phyloP scores from a whole-genome alignment of 2,888 invertebrate species.

The Lordiphosa fenestrarum region DNA sequence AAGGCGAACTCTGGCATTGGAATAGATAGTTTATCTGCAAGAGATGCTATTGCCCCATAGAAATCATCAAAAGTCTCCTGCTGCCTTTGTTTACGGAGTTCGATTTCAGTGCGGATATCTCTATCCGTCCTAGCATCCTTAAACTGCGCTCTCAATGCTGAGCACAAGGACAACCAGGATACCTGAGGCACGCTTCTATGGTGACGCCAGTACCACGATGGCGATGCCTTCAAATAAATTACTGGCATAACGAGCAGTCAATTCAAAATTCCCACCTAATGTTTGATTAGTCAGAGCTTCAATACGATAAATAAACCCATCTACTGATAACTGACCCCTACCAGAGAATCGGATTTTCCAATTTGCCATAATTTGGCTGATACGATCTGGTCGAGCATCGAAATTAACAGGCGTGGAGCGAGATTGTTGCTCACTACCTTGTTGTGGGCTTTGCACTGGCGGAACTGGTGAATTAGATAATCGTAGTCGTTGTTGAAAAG shows the following conservation, averaged over 20 bases:
- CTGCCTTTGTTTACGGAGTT: not conserved
- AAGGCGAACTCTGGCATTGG: conserved; percentile 1
- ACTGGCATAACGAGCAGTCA: conserved; percentile 8
- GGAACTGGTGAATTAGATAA: too few relatives aligned
- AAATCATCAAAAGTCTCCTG: too few relatives aligned
- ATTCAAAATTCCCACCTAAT: conserved; percentile 8
- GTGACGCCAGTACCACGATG: conserved; percentile 15
- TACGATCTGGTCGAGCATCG: too few relatives aligned
- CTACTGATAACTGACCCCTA: conserved; percentile 4
- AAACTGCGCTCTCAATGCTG: conserved; percentile 8
- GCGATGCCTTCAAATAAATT: conserved; percentile 14
- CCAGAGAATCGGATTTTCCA: conserved; percentile 14
- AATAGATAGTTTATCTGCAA: not conserved
- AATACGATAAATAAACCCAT: conserved; percentile 16
- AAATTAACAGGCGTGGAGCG: too few relatives aligned
- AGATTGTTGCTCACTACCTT: too few relatives aligned
- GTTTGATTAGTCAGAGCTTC: conserved; percentile 13
- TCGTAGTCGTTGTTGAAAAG: too few relatives aligned
- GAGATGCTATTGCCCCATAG: too few relatives aligned
- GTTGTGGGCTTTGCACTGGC: too few relatives aligned
- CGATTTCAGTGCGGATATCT: conserved; percentile 2
- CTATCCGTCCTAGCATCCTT: conserved; percentile 6
- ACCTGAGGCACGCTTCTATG: conserved; percentile 11
- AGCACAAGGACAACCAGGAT: not conserved
- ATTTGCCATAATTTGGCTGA: not conserved